Evolutionary conservation across 2,797 vertebrate species (phyloP).

Genomic region (Phoeniculus purpureus): DNA sequence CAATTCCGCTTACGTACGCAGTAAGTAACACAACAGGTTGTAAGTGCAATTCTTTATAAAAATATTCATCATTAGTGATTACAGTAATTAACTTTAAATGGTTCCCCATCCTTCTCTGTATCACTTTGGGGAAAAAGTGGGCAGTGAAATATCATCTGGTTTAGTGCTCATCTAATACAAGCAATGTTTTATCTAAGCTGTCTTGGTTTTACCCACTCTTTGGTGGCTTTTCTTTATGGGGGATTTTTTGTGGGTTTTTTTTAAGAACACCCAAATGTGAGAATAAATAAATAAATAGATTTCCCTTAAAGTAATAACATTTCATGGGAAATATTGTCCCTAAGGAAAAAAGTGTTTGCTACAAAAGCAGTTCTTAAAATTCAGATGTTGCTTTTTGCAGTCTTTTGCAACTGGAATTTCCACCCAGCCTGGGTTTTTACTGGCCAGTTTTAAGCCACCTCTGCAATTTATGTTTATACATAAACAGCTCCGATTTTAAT

Average conservation of each 20-base stretch:
- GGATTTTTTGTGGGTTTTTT: neutral
- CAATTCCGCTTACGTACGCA: neutral
- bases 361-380: slow-evolving; percentile 51
- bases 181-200: neutral
- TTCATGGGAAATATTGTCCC: slow-evolving; percentile 12
- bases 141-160: neutral
- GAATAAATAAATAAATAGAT: neutral
- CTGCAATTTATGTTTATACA: slow-evolving; percentile 74
- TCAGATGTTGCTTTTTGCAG: slow-evolving; percentile 41
- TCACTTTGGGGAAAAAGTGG: neutral
- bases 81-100: neutral
- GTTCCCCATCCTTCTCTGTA: neutral
- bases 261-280: neutral
- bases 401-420: slow-evolving; percentile 51
- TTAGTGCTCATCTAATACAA: neutral
- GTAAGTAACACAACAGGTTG: neutral
- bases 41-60: neutral
- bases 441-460: slow-evolving; percentile 52
- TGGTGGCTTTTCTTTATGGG: neutral
- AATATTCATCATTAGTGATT: neutral
- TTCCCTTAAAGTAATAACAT: slow-evolving; percentile 2
- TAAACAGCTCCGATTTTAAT: slow-evolving; percentile 77
- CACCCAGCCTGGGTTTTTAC: slow-evolving; percentile 62
- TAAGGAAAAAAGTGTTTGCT: neutral
- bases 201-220: neutral